Conservation (phyloP, 2,888 invertebrate species). For the Rhingia rostrata region DNA sequence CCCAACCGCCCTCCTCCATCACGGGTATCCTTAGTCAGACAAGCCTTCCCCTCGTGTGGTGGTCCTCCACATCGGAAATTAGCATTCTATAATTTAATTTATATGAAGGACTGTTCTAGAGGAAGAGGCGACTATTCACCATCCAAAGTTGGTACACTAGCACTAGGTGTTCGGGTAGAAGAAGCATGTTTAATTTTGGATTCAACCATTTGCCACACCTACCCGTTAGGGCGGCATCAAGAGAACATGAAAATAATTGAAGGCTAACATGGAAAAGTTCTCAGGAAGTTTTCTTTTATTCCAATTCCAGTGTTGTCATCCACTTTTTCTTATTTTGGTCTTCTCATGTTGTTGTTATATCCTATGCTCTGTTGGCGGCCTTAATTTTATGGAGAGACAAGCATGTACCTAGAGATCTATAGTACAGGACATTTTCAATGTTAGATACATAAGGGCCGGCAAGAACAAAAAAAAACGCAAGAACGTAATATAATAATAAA, state of each 20-base stretch:
- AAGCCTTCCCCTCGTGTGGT: too few relatives aligned
- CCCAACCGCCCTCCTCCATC: not conserved
- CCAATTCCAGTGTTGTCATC: constrained; percentile 28
- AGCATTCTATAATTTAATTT: constrained; percentile 34
- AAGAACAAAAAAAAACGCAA: not conserved
- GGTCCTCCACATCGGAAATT: constrained; percentile 1
- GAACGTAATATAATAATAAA: constrained; percentile 40
- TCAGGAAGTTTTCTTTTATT: constrained; percentile 58
- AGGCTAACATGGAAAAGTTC: constrained; percentile 56
- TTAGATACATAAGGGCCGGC: constrained; percentile 37
- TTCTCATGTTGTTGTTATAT: constrained; percentile 3
- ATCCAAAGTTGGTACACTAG: constrained; percentile 8
- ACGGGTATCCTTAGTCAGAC: not conserved
- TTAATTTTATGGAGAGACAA: constrained; percentile 24
- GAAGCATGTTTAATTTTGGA: constrained; percentile 44
- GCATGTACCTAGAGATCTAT: not conserved
- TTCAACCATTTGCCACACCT: constrained; percentile 39
- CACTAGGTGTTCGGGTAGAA: constrained; percentile 32
- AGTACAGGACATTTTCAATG: constrained; percentile 52
- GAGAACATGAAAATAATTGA: constrained; percentile 53
- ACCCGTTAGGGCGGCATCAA: constrained; percentile 17
- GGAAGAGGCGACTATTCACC: not conserved
- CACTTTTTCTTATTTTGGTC: constrained; percentile 4
- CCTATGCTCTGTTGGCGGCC: constrained; percentile 20
- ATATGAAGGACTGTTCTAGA: constrained; percentile 33